Base-by-base conservation (phyloP, 2,888 invertebrate genomes). In the Endotricha flammealis region DNA sequence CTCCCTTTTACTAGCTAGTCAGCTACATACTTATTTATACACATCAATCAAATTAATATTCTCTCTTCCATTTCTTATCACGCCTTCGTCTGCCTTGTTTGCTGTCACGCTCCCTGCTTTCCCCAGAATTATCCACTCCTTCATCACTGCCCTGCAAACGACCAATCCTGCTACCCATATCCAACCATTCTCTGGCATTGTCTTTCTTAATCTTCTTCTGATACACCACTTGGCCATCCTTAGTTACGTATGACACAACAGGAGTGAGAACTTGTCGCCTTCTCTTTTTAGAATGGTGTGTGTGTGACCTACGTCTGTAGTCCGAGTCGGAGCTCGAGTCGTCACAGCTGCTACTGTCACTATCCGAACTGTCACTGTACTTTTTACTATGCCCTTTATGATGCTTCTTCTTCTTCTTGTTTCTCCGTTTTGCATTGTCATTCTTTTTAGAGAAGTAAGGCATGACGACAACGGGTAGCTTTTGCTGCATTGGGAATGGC, bases 171-270 rank as follows among this genome's bases (percentile, higher is more conserved):
- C n/a, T n/a, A 48, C 59, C 53, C 14, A 71, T 43, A 12, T 72
- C 64, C 31, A 83, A 44, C 81, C 80, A 85, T 31, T 83, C 78
- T 28, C 59, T 71, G 1, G 78, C 78, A 22, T 62, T 73, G 1
- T 80, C 71, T 12, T 70, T 77, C 42, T 70, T 74, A 14, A 83
- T 73, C 41, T 74, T 82, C 46, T 81, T 83, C 51, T 81, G 77
- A 38, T 77, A 85, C 1, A 82, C 65, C 2, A 82, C 78, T 24
- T 71, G 72, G 0, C 83, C 83, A 36, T 77, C 74, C 29, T 74
- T 74, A 1, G 81, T 82, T 0, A 85, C 66, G 29, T 83, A 83
- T 0, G 83, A 83, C 0, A 83, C 71, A 0, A 85, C 77, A 1
- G 83, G 83, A 4, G 79, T 82, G 1, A 85, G 43, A 0, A 80